Evolutionary conservation across 2,797 vertebrate genomes (phyloP).

Genomic region (Sternarchorhynchus goeldii): DNA sequence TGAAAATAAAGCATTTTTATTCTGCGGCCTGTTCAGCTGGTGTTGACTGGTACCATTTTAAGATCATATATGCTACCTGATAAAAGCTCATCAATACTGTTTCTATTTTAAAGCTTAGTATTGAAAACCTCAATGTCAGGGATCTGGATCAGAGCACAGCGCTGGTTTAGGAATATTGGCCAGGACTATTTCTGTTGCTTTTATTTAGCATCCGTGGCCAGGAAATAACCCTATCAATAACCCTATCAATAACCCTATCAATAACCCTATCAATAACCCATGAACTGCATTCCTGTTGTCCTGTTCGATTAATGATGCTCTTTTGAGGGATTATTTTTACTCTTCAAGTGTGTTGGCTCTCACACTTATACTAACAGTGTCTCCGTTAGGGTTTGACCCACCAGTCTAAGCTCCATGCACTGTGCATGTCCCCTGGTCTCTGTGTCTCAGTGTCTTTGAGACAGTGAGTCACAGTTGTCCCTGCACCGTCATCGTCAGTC

Average conservation of each 20-base stretch:
- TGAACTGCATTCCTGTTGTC: constrained; percentile 28
- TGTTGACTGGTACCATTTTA: neutral
- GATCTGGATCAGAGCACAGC: neutral
- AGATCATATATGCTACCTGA: neutral
- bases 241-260: no score
- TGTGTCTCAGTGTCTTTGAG: neutral
- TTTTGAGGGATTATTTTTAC: constrained; percentile 24
- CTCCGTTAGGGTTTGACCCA: constrained; percentile 2
- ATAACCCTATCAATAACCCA: constrained; percentile 31
- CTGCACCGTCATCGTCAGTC: neutral
- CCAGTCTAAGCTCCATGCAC: neutral
- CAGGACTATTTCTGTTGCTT: constrained; percentile 11
- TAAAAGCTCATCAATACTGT: neutral
- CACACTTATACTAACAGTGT: neutral
- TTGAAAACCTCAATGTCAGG: neutral
- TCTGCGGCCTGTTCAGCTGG: no score
- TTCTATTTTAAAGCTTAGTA: constrained; percentile 4
- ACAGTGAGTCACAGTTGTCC: neutral
- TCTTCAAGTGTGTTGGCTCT: constrained; percentile 3
- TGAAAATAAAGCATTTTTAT: no score
- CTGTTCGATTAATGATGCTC: constrained; percentile 3
- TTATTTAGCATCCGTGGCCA: constrained; percentile 25
- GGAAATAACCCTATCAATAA: constrained; percentile 29
- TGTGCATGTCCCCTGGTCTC: neutral
- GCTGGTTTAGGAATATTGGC: neutral